Percentiles rank a stretch among this genome's conserved stretches.
These are phyloP conservation scores for Eupithecia tripunctaria DNA, from an alignment of 2,888 invertebrate species.

Conservation along the genomic window DNA sequence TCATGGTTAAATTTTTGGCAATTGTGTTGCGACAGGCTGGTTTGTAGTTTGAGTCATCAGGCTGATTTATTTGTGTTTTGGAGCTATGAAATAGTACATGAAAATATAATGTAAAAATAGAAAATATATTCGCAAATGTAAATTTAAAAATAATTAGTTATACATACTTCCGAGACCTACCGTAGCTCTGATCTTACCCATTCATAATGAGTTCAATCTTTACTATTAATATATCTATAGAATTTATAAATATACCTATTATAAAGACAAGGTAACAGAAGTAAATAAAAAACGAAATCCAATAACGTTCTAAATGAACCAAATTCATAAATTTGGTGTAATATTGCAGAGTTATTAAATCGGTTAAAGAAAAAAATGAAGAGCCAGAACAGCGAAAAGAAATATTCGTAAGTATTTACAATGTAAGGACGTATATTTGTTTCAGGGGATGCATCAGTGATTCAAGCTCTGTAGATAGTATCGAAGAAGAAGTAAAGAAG, in stretches of 20 bases:
- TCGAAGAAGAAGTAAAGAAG: slow-evolving; percentile 76
- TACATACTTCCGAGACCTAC: neutral
- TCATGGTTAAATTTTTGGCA: too few species aligned
- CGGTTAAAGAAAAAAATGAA: slow-evolving; percentile 53
- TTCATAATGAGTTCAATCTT: neutral
- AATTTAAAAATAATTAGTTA: neutral
- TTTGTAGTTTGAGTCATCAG: neutral
- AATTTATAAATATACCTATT: slow-evolving; percentile 38
- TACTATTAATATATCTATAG: slow-evolving; percentile 1
- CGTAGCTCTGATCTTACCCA: neutral
- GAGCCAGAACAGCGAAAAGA: slow-evolving; percentile 38
- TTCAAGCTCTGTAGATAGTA: slow-evolving; percentile 42
- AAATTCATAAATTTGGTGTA: slow-evolving; percentile 43
- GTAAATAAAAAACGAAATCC: slow-evolving; percentile 8
- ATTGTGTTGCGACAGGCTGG: too few species aligned
- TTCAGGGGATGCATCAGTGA: slow-evolving; percentile 37
- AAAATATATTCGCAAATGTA: neutral
- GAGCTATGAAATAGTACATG: neutral
- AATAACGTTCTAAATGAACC: neutral
- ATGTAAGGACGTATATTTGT: slow-evolving; percentile 41
- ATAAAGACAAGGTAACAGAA: slow-evolving; percentile 45
- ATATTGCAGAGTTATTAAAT: slow-evolving; percentile 64
- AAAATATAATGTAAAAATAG: neutral
- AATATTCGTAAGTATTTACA: slow-evolving; percentile 59
- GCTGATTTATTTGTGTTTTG: neutral